These are phyloP conservation scores for Drosophila setosimentum DNA, from an alignment of 2,888 invertebrate species.

Conservation along the genomic window DNA sequence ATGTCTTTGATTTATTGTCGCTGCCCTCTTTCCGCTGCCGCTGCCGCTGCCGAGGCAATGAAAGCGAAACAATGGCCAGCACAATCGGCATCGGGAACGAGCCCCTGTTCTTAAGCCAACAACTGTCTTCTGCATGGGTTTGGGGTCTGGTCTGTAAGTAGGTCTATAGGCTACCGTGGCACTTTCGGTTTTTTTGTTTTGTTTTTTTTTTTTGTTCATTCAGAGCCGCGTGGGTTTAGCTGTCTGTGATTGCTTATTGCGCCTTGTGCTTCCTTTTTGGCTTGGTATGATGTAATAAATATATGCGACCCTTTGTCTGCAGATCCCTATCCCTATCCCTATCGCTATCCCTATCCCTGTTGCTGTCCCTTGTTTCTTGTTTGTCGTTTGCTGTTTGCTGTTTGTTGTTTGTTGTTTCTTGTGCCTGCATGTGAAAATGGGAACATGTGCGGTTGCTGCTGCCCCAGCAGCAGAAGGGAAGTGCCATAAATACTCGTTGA, in stretches of 20 bases:
- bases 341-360: constrained; percentile 13
- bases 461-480: constrained; percentile 41
- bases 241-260: constrained; percentile 51
- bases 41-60: constrained; percentile 49
- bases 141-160: constrained; percentile 61
- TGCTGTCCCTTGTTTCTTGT: constrained; percentile 8
- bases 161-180: constrained; percentile 81
- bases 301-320: constrained; percentile 66
- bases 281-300: constrained; percentile 75
- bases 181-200: constrained; percentile 64
- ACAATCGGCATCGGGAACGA: constrained; percentile 42
- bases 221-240: constrained; percentile 31
- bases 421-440: constrained; percentile 64
- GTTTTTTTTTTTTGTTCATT: constrained; percentile 13
- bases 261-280: constrained; percentile 50
- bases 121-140: constrained; percentile 40
- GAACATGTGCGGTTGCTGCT: constrained; percentile 70
- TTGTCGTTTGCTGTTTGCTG: constrained; percentile 2
- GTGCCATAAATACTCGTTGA: constrained; percentile 70
- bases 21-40: constrained; percentile 40
- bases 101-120: constrained; percentile 57
- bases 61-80: constrained; percentile 80
- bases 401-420: constrained; percentile 4
- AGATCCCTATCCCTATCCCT: constrained; percentile 36
- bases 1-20: constrained; percentile 79